Conservation (phyloP, 2,888 invertebrate species). For the Amiota mariae region DNA sequence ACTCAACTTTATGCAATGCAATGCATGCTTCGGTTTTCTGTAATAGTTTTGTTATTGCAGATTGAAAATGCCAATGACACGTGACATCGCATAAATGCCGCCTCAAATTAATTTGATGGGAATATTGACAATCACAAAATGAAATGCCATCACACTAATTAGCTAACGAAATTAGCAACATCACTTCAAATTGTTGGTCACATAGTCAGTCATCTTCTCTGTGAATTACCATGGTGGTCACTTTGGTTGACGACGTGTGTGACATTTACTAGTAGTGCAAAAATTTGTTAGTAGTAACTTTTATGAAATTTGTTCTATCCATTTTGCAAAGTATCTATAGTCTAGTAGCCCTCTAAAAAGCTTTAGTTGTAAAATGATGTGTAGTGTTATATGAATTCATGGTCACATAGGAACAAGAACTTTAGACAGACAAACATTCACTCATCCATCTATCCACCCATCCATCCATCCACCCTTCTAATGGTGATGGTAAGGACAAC, state of each 20-base stretch:
- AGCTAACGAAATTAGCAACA: conserved; percentile 10
- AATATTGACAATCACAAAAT: not conserved
- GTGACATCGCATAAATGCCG: conserved; percentile 6
- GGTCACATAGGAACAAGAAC: no score
- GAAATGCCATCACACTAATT: not conserved
- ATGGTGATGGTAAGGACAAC: no score
- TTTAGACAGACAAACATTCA: no score
- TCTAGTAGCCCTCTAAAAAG: no score
- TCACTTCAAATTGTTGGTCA: not conserved
- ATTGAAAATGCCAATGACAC: conserved; percentile 6
- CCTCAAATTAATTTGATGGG: not conserved
- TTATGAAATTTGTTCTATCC: not conserved
- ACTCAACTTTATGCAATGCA: not conserved
- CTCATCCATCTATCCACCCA: no score
- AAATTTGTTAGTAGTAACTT: not conserved
- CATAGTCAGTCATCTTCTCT: not conserved
- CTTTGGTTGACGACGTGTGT: not conserved
- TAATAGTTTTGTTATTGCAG: not conserved
- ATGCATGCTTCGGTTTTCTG: no score
- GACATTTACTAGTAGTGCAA: not conserved
- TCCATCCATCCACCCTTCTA: no score
- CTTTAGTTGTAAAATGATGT: no score
- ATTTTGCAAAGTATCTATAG: not conserved
- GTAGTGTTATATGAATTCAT: no score
- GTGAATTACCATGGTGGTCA: not conserved